A percentile compares a stretch with the other conserved stretches of the same genome.
Conservation (phyloP, 2,797 vertebrate species). For the Aotus griseimembra region DNA sequence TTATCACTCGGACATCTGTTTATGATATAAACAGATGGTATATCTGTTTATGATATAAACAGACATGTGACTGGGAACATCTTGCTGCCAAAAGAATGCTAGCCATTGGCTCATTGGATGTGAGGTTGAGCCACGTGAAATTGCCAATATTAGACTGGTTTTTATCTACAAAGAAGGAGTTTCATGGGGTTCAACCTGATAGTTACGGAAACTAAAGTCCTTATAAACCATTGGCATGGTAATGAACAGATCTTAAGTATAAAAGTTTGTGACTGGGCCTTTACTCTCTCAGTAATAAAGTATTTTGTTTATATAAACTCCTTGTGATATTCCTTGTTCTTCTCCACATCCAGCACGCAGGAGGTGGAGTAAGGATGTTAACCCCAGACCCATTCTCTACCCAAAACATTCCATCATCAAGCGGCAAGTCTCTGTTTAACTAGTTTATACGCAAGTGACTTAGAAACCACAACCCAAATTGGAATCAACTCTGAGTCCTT, state of each 20-base stretch:
- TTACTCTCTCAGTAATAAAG: conserved; percentile 71
- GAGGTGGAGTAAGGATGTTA: not conserved
- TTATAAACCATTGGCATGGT: not conserved
- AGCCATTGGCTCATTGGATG: not conserved
- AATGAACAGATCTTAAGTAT: not conserved
- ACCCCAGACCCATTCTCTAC: fast-evolving
- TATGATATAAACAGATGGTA: not conserved
- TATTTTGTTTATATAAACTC: conserved; percentile 65
- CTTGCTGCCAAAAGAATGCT: not conserved
- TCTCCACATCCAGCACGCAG: not conserved
- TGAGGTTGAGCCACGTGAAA: not conserved
- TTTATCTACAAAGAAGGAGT: not conserved
- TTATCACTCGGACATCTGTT: conserved; percentile 20
- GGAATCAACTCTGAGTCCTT: not conserved
- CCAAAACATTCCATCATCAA: fast-evolving
- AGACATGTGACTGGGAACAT: not conserved
- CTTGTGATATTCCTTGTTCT: not conserved
- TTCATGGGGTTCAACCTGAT: not conserved
- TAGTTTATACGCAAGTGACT: not conserved
- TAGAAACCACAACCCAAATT: not conserved
- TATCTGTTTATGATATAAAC: conserved; percentile 23
- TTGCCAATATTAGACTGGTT: not conserved
- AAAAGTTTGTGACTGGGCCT: conserved; percentile 54
- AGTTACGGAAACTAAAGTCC: not conserved
- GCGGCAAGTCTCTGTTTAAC: not conserved